Percentiles rank a stretch among this genome's conserved stretches.
phyloP scores from a whole-genome alignment of 1,140 invertebrate genomes.

The Lucilia cuprina region DNA sequence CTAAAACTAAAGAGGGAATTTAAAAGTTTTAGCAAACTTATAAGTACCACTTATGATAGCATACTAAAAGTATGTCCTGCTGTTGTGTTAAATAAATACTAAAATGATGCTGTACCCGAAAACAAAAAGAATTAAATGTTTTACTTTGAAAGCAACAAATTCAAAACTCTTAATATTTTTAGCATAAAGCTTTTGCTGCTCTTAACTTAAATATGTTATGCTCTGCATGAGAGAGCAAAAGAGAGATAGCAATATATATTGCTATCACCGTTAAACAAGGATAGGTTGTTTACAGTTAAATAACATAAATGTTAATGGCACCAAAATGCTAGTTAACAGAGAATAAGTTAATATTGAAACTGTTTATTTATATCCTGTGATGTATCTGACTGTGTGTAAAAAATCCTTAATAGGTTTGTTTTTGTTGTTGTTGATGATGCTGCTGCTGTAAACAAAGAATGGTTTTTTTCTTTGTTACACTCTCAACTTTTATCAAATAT shows the following conservation, averaged over 20 bases:
- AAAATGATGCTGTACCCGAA: background rate
- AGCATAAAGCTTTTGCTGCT: background rate
- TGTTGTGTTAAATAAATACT: background rate
- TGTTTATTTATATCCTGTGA: background rate
- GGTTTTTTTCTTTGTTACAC: background rate
- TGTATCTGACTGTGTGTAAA: background rate
- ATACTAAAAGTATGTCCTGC: constrained; percentile 10
- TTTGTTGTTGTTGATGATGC: background rate
- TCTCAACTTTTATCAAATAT: background rate
- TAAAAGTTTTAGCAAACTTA: background rate
- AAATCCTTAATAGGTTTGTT: background rate
- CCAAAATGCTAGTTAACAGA: no score
- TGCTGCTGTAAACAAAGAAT: background rate
- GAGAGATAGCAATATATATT: background rate
- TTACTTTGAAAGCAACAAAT: background rate
- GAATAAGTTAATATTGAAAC: no score
- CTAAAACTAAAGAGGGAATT: constrained; percentile 3
- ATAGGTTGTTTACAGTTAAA: background rate
- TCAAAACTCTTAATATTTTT: background rate
- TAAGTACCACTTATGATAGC: constrained; percentile 22
- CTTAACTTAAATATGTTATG: background rate
- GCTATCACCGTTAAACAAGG: constrained; percentile 20
- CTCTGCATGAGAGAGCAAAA: background rate
- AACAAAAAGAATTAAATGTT: background rate
- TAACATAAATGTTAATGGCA: no score